phyloP scores from a whole-genome alignment of 2,113 vertebrate species.

The Apus apus region DNA sequence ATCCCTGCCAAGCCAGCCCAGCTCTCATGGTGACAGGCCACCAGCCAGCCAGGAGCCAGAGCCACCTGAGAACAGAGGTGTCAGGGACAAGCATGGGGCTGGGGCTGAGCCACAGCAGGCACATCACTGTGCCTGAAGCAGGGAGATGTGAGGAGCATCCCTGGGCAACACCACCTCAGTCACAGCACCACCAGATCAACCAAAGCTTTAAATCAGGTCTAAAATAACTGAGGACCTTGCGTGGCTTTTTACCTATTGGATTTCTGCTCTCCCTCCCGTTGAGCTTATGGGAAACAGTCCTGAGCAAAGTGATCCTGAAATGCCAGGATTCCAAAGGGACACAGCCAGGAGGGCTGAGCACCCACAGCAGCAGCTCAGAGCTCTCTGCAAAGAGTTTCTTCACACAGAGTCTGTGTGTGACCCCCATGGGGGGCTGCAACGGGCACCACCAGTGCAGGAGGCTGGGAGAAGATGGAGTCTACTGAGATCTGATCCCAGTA shows the following conservation, averaged over 20 bases:
- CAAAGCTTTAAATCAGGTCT: neutral
- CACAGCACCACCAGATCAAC: neutral
- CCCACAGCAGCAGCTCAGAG: neutral
- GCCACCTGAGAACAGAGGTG: neutral
- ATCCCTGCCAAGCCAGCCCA: neutral
- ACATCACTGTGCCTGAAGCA: fast-evolving
- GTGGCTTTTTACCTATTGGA: slow-evolving; percentile 10
- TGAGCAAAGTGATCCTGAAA: neutral
- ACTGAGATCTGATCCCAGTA: slow-evolving; percentile 34
- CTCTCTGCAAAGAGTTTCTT: neutral
- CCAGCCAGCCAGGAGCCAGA: neutral
- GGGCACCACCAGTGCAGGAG: neutral
- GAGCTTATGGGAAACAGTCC: neutral
- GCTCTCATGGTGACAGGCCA: fast-evolving
- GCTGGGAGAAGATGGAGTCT: neutral
- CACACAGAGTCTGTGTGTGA: fast-evolving
- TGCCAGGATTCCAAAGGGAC: fast-evolving
- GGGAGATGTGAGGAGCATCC: neutral
- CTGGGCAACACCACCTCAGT: neutral
- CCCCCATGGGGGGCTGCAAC: neutral
- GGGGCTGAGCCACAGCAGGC: neutral
- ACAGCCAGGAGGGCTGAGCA: neutral
- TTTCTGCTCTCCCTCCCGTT: neutral
- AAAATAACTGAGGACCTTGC: neutral
- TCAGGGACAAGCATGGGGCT: neutral